phyloP scores from a whole-genome alignment of 2,888 invertebrate species.

The Machimus rusticus region DNA sequence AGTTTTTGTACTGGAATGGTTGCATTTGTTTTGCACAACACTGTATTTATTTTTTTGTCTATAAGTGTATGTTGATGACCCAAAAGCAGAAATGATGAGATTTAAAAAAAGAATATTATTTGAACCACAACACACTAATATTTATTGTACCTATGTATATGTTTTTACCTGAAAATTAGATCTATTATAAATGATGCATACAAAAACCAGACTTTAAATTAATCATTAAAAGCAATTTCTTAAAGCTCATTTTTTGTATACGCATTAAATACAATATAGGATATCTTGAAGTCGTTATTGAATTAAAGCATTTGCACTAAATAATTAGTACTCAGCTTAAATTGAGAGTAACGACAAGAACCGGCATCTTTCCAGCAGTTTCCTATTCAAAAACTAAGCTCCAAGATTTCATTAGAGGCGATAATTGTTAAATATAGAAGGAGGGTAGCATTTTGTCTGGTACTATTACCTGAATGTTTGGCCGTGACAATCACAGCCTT shows the following conservation, averaged over 20 bases:
- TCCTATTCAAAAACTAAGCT: neutral
- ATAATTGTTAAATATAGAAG: neutral
- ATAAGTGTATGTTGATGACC: too few relatives aligned
- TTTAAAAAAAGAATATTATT: too few relatives aligned
- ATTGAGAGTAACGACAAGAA: neutral
- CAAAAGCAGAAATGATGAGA: too few relatives aligned
- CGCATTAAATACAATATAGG: neutral
- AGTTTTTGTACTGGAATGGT: too few relatives aligned
- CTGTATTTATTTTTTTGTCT: too few relatives aligned
- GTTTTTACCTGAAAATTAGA: too few relatives aligned
- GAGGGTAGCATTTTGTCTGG: neutral
- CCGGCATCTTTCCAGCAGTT: neutral
- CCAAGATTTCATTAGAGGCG: neutral
- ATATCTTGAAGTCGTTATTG: neutral
- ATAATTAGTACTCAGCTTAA: neutral
- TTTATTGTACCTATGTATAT: too few relatives aligned
- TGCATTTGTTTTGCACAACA: too few relatives aligned
- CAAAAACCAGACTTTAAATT: neutral
- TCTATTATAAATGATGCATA: too few relatives aligned
- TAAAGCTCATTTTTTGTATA: neutral
- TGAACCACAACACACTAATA: too few relatives aligned
- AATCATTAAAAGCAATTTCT: neutral
- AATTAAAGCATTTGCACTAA: neutral
- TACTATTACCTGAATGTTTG: neutral
- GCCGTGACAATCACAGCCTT: neutral